phyloP scores from a whole-genome alignment of 2,113 vertebrate genomes.

The Myocastor coypus region DNA sequence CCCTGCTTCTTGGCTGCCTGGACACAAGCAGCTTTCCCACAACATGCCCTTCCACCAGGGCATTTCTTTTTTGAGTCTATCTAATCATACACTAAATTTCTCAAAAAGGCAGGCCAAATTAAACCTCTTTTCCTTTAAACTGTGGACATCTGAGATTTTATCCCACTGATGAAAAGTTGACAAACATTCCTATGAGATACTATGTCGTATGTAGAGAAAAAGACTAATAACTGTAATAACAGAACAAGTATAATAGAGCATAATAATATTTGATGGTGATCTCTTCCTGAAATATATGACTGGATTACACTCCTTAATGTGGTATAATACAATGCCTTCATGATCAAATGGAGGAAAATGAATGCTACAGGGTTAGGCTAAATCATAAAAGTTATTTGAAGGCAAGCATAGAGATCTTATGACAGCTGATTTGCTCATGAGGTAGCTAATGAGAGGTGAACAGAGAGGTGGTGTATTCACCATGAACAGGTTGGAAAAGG shows the following conservation, averaged over 20 bases:
- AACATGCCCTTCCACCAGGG: background rate
- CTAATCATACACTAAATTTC: background rate
- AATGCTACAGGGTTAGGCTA: background rate
- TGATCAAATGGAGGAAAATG: background rate
- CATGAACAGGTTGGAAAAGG: background rate
- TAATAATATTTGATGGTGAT: background rate
- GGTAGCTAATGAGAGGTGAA: background rate
- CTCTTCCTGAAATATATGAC: background rate
- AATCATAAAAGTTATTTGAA: background rate
- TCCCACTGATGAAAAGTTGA: background rate
- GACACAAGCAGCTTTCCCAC: background rate
- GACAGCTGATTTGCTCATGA: background rate
- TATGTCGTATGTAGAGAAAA: background rate
- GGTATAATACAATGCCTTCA: background rate
- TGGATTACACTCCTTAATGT: background rate
- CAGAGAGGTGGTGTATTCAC: background rate
- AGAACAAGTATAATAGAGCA: background rate
- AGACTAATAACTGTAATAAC: background rate
- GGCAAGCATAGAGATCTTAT: too few species aligned
- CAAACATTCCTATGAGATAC: background rate
- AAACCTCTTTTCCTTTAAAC: background rate
- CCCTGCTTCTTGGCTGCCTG: background rate
- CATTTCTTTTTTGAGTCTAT: background rate
- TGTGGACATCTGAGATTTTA: background rate
- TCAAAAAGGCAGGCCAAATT: background rate